phyloP scores from a whole-genome alignment of 1,140 invertebrate species.

The Brachionus paranguensis region DNA sequence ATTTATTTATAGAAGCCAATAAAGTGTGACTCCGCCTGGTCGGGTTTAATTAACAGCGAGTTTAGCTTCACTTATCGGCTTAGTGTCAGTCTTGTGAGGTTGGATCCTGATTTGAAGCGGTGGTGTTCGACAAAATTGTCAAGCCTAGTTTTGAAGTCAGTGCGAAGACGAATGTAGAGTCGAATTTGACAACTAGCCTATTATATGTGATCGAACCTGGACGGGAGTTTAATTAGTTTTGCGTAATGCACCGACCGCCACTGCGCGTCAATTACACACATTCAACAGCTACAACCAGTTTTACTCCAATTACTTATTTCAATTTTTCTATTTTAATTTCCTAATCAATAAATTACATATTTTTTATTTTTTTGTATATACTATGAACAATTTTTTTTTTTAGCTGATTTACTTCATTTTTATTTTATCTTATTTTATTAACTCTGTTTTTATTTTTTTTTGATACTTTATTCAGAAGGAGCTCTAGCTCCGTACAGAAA shows the following conservation, averaged over 20 bases:
- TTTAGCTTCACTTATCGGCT: background rate
- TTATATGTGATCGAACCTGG: no score
- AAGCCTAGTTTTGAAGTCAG: background rate
- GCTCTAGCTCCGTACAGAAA: no score
- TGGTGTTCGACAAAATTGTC: background rate
- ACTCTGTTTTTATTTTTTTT: no score
- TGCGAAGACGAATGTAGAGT: background rate
- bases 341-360: no score
- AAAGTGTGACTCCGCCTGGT: background rate
- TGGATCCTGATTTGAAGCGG: background rate
- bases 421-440: no score
- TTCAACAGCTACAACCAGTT: no score
- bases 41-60: background rate
- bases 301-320: no score
- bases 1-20: background rate
- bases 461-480: no score
- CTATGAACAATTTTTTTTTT: no score
- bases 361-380: no score
- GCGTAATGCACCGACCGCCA: background rate
- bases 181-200: background rate
- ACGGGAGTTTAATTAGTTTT: background rate
- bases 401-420: no score
- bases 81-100: background rate
- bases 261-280: no score
- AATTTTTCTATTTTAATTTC: background rate